Base-by-base conservation (phyloP, 2,888 invertebrate genomes). In the Drosophila neutralis region DNA sequence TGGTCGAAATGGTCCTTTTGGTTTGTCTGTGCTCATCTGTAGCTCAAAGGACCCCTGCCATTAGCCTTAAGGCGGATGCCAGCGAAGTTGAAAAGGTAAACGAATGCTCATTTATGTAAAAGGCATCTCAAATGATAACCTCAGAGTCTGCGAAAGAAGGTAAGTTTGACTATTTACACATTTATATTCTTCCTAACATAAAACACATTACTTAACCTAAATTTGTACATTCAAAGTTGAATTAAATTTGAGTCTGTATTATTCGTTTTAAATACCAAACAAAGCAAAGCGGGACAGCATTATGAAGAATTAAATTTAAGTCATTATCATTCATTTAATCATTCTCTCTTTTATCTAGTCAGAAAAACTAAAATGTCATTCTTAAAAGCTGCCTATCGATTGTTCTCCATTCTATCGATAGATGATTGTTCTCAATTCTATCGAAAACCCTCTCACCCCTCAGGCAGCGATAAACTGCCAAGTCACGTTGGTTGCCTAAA, bases 51-150 rank as follows among this genome's bases (percentile, higher is more conserved):
- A 29, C 27, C 13, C 24, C 24, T 24, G n/a, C 13, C 60, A n/a
- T 18, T 31, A 24, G 24, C 31, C 51, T 49, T 27, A 48, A 51
- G 54, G 15, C 35, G 15, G 11, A 49, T 15, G 58, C n/a, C 29
- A 29, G 27, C 15, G 24, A 49, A 59, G 54, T 38, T 42, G 15
- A 35, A 57, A 57, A 73, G 73, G 42, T 73, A 49, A 59, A 27
- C 24, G 57, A 57, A 27, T 35, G 18, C 45, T 24, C 27, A 45
- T 56, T 56, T 51, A 31, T 31, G 33, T 21, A 11, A 51, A 29
- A n/a, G 51, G 51, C 36, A 21, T 13, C 24, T 53, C 2, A 31
- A 24, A 35, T 36, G 7, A 49, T 42, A 31, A 29, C n/a, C 11
- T 51, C n/a, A 36, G 40, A 36, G 29, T 27, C 21, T 27, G 11